Evolutionary conservation across 1,140 invertebrate species (phyloP).

Genomic region (Drosophila nikananu): DNA sequence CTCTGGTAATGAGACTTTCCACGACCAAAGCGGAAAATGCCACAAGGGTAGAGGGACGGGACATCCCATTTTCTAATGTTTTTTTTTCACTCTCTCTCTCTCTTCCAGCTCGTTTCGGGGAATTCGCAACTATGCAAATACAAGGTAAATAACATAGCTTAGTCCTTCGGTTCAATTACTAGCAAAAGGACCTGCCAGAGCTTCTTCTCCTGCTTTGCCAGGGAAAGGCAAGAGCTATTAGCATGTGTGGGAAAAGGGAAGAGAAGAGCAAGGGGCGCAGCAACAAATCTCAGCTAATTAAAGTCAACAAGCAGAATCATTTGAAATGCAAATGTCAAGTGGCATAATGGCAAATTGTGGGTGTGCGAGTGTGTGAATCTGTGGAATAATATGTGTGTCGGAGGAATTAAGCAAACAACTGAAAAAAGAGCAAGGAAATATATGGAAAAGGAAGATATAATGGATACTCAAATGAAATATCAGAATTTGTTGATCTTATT

Average conservation of each 20-base stretch:
- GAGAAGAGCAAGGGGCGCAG: background rate
- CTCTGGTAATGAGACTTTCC: conserved; percentile 59
- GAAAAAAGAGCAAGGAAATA: conserved; percentile 20
- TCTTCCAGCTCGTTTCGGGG: conserved; percentile 15
- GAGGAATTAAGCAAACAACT: conserved; percentile 24
- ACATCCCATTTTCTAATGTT: conserved; percentile 55
- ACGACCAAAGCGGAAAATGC: conserved; percentile 28
- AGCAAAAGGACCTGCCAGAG: background rate
- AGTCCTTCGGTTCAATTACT: conserved; percentile 68
- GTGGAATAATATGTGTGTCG: conserved; percentile 20
- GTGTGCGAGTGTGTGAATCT: background rate
- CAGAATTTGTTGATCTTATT: background rate
- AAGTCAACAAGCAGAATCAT: conserved; percentile 75
- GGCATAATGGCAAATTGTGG: conserved; percentile 43
- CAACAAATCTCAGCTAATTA: conserved; percentile 77
- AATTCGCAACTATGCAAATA: conserved; percentile 73
- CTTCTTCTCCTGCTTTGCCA: background rate
- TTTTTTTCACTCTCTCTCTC: conserved; percentile 8
- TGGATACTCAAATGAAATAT: background rate
- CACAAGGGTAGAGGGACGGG: conserved; percentile 17
- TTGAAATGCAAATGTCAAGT: conserved; percentile 76
- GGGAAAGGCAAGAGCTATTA: conserved; percentile 37
- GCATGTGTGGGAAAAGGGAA: background rate
- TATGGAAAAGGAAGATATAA: background rate
- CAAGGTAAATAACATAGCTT: conserved; percentile 59